Evolutionary conservation across 2,113 vertebrate genomes (phyloP).

Genomic region (Hypanus sabinus): DNA sequence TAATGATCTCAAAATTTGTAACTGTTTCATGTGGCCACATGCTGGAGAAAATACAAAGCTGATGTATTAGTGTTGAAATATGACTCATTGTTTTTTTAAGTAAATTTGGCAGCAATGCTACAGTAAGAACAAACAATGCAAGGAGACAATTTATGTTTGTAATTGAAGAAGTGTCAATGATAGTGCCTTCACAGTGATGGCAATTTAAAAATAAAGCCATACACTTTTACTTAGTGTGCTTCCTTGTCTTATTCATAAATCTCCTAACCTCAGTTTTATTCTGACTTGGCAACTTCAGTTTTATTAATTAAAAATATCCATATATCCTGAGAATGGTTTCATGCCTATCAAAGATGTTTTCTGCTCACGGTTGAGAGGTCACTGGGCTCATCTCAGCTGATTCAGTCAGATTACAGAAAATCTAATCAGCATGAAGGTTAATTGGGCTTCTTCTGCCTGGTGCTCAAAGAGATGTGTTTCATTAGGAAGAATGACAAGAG

Average conservation of each 20-base stretch:
- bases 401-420: not conserved
- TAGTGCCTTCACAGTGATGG: constrained; percentile 34
- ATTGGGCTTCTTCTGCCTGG: not conserved
- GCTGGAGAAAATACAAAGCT: constrained; percentile 6
- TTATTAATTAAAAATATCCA: not conserved
- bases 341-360: not conserved
- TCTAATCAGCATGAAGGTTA: not conserved
- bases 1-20: not conserved
- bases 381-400: not conserved
- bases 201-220: constrained; percentile 37
- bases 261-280: not conserved
- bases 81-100: constrained; percentile 15
- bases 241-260: not conserved
- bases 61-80: constrained; percentile 7
- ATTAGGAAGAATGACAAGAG: too few species aligned
- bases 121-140: constrained; percentile 30
- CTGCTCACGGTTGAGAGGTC: not conserved
- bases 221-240: not conserved
- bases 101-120: constrained; percentile 17
- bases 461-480: not conserved
- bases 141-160: constrained; percentile 30
- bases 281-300: not conserved
- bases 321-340: not conserved
- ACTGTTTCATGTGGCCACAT: not conserved
- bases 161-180: constrained; percentile 6